A percentile compares a stretch with the other conserved stretches of the same genome.
Conservation (phyloP, 2,888 invertebrate species). For the Eurytoma californica region DNA sequence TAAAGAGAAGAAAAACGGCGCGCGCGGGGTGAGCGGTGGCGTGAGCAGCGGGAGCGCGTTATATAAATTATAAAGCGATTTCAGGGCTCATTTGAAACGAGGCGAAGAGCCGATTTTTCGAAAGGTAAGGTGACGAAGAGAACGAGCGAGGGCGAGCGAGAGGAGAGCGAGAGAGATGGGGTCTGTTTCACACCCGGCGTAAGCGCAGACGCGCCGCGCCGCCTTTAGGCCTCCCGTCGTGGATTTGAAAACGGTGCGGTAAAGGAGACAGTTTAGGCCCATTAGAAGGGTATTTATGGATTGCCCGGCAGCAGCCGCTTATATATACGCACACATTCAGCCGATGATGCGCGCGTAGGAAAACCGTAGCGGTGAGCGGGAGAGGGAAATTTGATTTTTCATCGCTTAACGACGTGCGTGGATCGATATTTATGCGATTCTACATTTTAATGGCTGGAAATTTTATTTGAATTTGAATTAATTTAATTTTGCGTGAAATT, state of each 20-base stretch:
- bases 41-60: slow-evolving; percentile 8
- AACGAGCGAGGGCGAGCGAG: slow-evolving; percentile 29
- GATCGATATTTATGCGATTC: no score
- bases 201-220: slow-evolving; percentile 41
- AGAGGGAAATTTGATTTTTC: slow-evolving; percentile 26
- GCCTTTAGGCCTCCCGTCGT: slow-evolving; percentile 57
- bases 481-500: no score
- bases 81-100: slow-evolving; percentile 46
- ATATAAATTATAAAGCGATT: slow-evolving; percentile 54
- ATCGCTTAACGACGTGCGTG: background rate
- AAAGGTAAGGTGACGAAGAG: slow-evolving; percentile 28
- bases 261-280: slow-evolving; percentile 69
- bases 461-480: no score
- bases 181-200: slow-evolving; percentile 46
- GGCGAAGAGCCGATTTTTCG: slow-evolving; percentile 16
- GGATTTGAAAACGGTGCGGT: slow-evolving; percentile 61
- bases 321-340: slow-evolving; percentile 24
- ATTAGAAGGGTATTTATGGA: slow-evolving; percentile 71
- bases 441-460: no score
- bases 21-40: background rate
- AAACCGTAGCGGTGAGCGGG: slow-evolving; percentile 11
- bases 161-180: slow-evolving; percentile 30
- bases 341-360: background rate
- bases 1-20: no score
- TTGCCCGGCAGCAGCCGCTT: slow-evolving; percentile 61